A percentile compares a stretch with the other conserved stretches of the same genome.
These are phyloP conservation scores for Pteruthius melanotis DNA, from an alignment of 2,113 vertebrate species.

Conservation along the genomic window DNA sequence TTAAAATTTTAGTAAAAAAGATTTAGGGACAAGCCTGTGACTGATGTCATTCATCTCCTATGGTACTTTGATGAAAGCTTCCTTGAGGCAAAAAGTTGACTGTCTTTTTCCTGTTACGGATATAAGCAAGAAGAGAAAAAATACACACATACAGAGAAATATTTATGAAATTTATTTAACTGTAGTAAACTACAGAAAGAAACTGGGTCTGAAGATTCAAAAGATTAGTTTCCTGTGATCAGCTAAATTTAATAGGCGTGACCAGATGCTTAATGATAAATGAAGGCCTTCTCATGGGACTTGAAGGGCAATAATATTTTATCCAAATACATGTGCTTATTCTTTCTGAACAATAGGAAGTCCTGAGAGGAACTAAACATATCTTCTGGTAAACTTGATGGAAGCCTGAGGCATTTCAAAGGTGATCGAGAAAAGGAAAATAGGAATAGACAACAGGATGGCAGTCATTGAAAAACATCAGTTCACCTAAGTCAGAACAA, in stretches of 20 bases:
- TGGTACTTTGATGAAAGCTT: not conserved
- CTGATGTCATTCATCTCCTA: not conserved
- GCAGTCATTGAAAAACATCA: not conserved
- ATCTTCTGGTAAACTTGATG: not conserved
- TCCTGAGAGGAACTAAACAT: not conserved
- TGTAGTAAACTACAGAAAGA: not conserved
- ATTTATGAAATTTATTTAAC: not conserved
- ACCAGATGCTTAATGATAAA: not conserved
- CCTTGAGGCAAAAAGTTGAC: not conserved
- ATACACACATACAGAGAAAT: not conserved
- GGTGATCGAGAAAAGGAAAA: not conserved
- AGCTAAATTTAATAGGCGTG: not conserved
- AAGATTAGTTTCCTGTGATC: not conserved
- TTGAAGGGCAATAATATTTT: not conserved
- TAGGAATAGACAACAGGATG: not conserved
- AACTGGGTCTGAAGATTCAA: not conserved
- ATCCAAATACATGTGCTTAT: not conserved
- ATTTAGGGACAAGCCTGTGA: not conserved
- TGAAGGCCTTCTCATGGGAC: not conserved
- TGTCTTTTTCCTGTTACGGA: not conserved
- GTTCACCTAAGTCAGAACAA: not conserved
- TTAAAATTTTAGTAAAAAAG: not conserved
- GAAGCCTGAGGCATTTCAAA: not conserved
- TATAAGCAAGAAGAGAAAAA: not conserved
- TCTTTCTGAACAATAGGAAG: not conserved